These are phyloP conservation scores for Plecotus auritus DNA, from an alignment of 2,113 vertebrate genomes.

Conservation along the genomic window DNA sequence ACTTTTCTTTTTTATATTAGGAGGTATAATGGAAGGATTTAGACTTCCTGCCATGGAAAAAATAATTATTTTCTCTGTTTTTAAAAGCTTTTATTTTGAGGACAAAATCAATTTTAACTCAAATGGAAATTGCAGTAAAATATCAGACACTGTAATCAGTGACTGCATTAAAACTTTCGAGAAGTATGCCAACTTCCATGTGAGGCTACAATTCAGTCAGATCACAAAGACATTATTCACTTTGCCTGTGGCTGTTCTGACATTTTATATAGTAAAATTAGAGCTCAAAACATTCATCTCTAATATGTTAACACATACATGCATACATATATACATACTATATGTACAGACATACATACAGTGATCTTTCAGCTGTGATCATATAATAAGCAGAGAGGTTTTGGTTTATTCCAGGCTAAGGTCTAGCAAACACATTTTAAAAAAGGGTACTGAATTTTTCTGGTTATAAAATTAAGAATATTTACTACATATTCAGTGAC, in stretches of 20 bases:
- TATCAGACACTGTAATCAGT: conserved; percentile 66
- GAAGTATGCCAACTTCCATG: conserved; percentile 41
- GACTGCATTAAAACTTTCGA: conserved; percentile 47
- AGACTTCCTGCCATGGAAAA: conserved; percentile 52
- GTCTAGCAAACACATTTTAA: background rate
- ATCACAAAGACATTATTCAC: conserved; percentile 34
- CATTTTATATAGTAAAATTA: conserved; percentile 24
- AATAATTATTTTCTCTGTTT: conserved; percentile 53
- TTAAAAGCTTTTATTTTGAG: conserved; percentile 62
- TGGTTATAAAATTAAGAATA: background rate
- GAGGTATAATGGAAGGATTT: conserved; percentile 54
- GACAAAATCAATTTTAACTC: conserved; percentile 67
- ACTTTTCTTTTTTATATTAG: conserved; percentile 42
- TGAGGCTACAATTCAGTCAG: conserved; percentile 9
- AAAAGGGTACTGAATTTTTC: background rate
- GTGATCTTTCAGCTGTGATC: conserved; percentile 10
- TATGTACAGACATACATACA: background rate
- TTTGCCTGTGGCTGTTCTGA: conserved; percentile 30
- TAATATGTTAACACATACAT: background rate
- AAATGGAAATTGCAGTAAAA: conserved; percentile 69
- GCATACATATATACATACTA: background rate
- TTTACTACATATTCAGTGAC: conserved; percentile 18
- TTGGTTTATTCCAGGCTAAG: background rate
- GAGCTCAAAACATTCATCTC: background rate
- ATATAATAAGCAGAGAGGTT: background rate